These are phyloP conservation scores for Pseudopleuronectes americanus DNA, from an alignment of 2,797 vertebrate species.

Conservation along the genomic window DNA sequence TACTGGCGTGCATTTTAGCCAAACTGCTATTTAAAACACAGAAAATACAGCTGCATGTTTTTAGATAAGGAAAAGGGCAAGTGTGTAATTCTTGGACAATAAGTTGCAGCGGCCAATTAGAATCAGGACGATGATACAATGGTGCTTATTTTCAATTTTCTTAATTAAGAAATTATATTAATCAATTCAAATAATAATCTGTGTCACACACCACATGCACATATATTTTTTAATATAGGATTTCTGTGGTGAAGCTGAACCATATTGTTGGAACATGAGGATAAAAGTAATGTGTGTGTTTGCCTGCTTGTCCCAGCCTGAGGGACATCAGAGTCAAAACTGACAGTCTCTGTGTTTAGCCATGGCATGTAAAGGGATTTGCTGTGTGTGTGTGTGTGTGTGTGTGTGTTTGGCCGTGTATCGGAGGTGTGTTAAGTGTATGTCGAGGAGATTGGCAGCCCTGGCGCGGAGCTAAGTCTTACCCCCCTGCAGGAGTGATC, in stretches of 20 bases:
- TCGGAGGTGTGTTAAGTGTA: conserved; percentile 69
- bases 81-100: conserved; percentile 28
- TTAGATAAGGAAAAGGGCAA: conserved; percentile 44
- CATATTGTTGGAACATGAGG: conserved; percentile 38
- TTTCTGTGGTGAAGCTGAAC: conserved; percentile 18
- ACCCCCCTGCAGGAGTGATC: conserved; percentile 72
- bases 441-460: conserved; percentile 71
- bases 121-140: conserved; percentile 18
- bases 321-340: conserved; percentile 72
- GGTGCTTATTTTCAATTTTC: conserved; percentile 1
- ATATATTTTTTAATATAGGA: neutral
- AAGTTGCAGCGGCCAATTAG: conserved; percentile 9
- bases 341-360: conserved; percentile 80
- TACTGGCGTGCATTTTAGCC: conserved; percentile 60
- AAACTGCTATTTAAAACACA: conserved; percentile 69
- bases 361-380: conserved; percentile 82
- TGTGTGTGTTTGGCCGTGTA: conserved; percentile 65
- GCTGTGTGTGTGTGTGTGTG: conserved; percentile 60
- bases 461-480: conserved; percentile 66
- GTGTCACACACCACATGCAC: neutral
- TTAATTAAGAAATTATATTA: neutral
- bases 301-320: conserved; percentile 60
- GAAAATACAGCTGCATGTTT: conserved; percentile 66
- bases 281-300: conserved; percentile 48
- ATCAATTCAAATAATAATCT: conserved; percentile 3